phyloP scores from a whole-genome alignment of 2,888 invertebrate species.

The Steinernema hermaphroditum region DNA sequence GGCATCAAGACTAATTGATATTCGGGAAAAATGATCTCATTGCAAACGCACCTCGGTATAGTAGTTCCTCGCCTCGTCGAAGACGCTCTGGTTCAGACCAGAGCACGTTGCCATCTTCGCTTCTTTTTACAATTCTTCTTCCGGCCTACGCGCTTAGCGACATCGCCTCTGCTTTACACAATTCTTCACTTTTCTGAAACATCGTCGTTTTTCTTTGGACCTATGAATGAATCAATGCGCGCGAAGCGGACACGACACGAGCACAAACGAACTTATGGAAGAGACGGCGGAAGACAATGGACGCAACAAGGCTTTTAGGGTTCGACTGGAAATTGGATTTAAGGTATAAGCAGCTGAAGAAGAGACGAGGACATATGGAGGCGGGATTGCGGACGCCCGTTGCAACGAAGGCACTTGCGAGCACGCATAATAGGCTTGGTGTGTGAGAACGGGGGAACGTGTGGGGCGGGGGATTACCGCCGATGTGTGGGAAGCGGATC shows the following conservation, averaged over 20 bases:
- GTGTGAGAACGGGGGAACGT: too few relatives aligned
- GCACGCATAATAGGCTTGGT: too few relatives aligned
- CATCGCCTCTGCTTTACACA: slow-evolving; percentile 12
- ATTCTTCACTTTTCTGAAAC: slow-evolving; percentile 6
- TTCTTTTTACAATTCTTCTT: neutral
- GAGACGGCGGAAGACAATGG: neutral
- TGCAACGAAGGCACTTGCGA: too few relatives aligned
- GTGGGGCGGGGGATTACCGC: too few relatives aligned
- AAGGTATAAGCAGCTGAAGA: slow-evolving; percentile 6
- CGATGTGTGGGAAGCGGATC: too few relatives aligned
- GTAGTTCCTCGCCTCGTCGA: neutral
- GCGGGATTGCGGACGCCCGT: neutral
- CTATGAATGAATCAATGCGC: neutral
- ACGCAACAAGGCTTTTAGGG: neutral
- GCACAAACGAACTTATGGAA: slow-evolving; percentile 9
- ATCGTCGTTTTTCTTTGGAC: neutral
- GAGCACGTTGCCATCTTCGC: slow-evolving; percentile 9
- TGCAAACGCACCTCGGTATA: slow-evolving; percentile 21
- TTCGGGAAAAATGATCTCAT: too few relatives aligned
- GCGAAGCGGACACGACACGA: neutral
- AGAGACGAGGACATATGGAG: neutral
- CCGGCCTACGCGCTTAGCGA: neutral
- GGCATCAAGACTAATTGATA: too few relatives aligned
- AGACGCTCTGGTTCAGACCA: slow-evolving; percentile 24
- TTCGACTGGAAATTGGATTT: slow-evolving; percentile 1